Percentiles rank a stretch among this genome's conserved stretches.
phyloP scores from a whole-genome alignment of 2,797 vertebrate species.

The Brachyalestes nurse region DNA sequence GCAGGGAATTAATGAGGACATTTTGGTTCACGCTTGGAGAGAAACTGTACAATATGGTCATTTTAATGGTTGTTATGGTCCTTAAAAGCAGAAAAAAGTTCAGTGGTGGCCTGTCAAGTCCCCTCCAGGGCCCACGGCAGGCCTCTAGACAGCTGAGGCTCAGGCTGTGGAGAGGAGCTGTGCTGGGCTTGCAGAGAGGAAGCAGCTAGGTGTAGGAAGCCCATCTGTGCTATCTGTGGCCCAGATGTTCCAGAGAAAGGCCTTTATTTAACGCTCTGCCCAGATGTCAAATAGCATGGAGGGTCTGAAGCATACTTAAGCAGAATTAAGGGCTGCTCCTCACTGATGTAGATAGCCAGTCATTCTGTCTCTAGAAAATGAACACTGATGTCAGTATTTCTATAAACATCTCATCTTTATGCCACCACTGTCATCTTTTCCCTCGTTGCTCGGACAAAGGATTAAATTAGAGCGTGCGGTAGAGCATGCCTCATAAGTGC shows the following conservation, averaged over 20 bases:
- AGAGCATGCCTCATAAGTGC: constrained; percentile 10
- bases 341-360: neutral
- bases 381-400: neutral
- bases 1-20: no score
- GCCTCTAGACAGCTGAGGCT: neutral
- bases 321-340: constrained; percentile 5
- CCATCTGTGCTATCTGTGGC: constrained; percentile 31
- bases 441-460: constrained; percentile 27
- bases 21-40: no score
- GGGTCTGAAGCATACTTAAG: neutral
- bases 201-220: constrained; percentile 22
- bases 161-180: neutral
- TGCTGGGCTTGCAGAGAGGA: neutral
- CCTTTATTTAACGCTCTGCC: constrained; percentile 34
- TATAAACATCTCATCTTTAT: constrained; percentile 34
- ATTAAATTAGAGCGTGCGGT: constrained; percentile 43
- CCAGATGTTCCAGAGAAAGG: constrained; percentile 38
- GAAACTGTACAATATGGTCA: neutral
- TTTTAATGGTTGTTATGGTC: neutral
- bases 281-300: constrained; percentile 12
- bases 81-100: neutral
- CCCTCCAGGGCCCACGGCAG: neutral
- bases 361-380: neutral
- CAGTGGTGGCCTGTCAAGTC: neutral
- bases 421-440: constrained; percentile 11